Evolutionary conservation across 2,888 invertebrate species (phyloP).

Genomic region (Caenorhabditis macrosperma): DNA sequence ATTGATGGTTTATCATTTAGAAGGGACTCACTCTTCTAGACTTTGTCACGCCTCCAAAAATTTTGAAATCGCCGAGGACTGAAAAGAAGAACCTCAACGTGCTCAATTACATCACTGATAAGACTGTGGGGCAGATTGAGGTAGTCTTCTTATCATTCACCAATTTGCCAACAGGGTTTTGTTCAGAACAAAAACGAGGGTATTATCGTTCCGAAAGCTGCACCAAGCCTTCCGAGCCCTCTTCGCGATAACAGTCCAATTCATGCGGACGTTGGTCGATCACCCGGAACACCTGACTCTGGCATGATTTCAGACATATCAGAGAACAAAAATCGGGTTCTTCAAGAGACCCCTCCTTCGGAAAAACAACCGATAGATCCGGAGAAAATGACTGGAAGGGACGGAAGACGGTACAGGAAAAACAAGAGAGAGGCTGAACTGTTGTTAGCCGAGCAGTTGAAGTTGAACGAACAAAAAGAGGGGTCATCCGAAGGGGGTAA

Average conservation of each 20-base stretch:
- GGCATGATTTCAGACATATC: constrained; percentile 37
- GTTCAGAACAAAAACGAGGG: not conserved
- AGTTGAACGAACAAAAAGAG: not conserved
- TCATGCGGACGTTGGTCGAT: not conserved
- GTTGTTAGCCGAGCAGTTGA: not conserved
- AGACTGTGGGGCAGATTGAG: not conserved
- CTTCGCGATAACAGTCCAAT: not conserved
- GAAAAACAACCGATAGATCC: constrained; percentile 1
- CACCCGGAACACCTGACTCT: constrained; percentile 36
- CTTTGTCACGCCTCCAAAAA: no score
- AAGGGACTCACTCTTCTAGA: no score
- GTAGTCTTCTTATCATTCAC: not conserved
- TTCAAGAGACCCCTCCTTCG: no score
- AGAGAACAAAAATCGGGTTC: constrained; percentile 16
- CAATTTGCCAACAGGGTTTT: not conserved
- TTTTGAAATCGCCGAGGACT: no score
- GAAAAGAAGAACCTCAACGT: not conserved
- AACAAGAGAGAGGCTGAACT: constrained; percentile 28
- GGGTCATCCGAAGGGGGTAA: no score
- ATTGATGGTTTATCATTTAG: no score
- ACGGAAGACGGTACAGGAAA: constrained; percentile 22
- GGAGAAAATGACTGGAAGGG: constrained; percentile 27
- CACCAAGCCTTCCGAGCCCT: constrained; percentile 5
- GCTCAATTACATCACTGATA: not conserved
- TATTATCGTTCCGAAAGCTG: not conserved